Evolutionary conservation across 2,113 vertebrate species (phyloP), one percentile per base, ranked within the genome.

Genomic region (Typhlomys cinereus): DNA sequence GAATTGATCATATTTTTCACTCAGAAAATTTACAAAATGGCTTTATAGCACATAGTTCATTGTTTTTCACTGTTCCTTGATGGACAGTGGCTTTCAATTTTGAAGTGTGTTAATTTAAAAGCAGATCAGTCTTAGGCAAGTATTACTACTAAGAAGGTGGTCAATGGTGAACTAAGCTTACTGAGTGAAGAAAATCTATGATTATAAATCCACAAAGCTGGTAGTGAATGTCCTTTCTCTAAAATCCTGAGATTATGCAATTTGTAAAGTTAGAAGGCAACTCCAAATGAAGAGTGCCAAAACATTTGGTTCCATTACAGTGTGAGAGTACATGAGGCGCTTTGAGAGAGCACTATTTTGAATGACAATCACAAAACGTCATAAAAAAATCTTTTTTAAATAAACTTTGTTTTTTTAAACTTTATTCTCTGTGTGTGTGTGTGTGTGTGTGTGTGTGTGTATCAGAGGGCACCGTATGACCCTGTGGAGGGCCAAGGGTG

Each of bases 171-270:
- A 75, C 9, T 66, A 66, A 86, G 0, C 21, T 39, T 86, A 81
- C 80, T 13, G 7, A 10, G 11, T 52, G 20, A 89, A 91, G 57
- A 46, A 95, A 8, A 8, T 18, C 7, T 41, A 25, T 21, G 59
- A 85, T 57, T 66, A 46, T 74, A 80, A 89, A 71, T 64, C 7
- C 48, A 14, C 50, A 39, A 85, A 48, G 54, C 5, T 76, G 36
- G 69, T 92, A 36, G 81, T 85, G 86, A 93, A 87, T 84, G 29
- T 75, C 73, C 88, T 92, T 85, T 90, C 29, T 85, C 62, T 85
- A 62, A 95, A 91, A 84, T 91, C 64, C 57, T 62, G 57, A 83
- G 50, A 85, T 93, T 41, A 87, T 88, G 7, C 61, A 87, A 73
- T 8, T 93, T 92, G 36, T 67, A 73, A 92, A 85, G 92, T 80